Percentiles rank a stretch among this genome's conserved stretches.
These are phyloP conservation scores for Hydrolagus colliei DNA, from an alignment of 2,797 vertebrate genomes.

Conservation along the genomic window DNA sequence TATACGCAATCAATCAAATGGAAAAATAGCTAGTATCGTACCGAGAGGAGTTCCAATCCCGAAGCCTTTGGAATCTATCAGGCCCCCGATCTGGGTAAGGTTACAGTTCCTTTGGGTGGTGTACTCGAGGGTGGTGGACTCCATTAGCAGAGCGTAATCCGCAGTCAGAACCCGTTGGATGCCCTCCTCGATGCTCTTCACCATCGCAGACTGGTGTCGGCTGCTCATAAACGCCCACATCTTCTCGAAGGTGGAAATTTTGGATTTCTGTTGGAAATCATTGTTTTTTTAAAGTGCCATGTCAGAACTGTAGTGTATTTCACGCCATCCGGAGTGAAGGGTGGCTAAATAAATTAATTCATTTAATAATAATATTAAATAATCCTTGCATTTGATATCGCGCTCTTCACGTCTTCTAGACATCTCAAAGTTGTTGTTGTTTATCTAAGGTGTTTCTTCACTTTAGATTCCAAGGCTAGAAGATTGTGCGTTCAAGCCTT, in stretches of 20 bases:
- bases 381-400: too few relatives aligned
- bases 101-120: conserved; percentile 93
- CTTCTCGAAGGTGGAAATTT: conserved; percentile 96
- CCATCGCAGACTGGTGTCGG: conserved; percentile 79
- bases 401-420: too few relatives aligned
- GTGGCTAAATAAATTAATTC: too few relatives aligned
- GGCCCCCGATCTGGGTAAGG: conserved; percentile 89
- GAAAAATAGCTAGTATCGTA: conserved; percentile 40
- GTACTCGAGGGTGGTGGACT: conserved; percentile 93
- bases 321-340: too few relatives aligned
- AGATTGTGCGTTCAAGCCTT: too few relatives aligned
- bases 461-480: too few relatives aligned
- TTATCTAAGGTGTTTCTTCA: too few relatives aligned
- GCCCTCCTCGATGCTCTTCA: conserved; percentile 93
- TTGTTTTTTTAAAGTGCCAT: background rate
- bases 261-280: conserved; percentile 74
- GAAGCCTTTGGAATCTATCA: conserved; percentile 95
- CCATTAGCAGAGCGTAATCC: conserved; percentile 92
- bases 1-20: too few relatives aligned
- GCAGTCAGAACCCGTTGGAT: conserved; percentile 88
- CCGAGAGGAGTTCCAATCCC: conserved; percentile 94
- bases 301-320: background rate
- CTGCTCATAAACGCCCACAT: conserved; percentile 99
- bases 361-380: too few relatives aligned
- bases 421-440: too few relatives aligned